These are phyloP conservation scores for Syritta pipiens DNA, from an alignment of 2,888 invertebrate species.

Conservation along the genomic window DNA sequence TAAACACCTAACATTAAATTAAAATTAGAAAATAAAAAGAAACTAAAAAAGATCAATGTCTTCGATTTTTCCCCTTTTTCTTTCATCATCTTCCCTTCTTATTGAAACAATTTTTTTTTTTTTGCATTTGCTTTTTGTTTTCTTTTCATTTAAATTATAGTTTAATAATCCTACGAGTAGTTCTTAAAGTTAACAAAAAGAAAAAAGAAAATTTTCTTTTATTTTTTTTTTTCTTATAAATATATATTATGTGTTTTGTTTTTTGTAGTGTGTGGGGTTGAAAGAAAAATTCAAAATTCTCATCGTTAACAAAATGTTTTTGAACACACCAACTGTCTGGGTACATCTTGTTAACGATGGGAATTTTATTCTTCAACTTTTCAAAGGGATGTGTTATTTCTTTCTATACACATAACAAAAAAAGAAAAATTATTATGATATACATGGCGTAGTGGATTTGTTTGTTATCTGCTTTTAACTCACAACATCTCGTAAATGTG, in stretches of 20 bases:
- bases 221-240: not conserved
- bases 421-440: conserved; percentile 57
- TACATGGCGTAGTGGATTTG: conserved; percentile 63
- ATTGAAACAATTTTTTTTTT: conserved; percentile 60
- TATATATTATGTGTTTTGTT: conserved; percentile 6
- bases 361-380: conserved; percentile 52
- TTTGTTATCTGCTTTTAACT: conserved; percentile 69
- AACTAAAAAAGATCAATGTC: conserved; percentile 66
- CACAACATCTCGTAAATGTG: conserved; percentile 53
- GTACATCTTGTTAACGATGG: conserved; percentile 48
- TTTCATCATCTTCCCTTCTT: conserved; percentile 34
- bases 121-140: conserved; percentile 30
- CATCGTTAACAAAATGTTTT: not conserved
- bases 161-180: conserved; percentile 66
- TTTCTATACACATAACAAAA: conserved; percentile 35
- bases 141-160: conserved; percentile 48
- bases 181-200: conserved; percentile 56
- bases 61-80: conserved; percentile 32
- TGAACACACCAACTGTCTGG: not conserved
- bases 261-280: conserved; percentile 31
- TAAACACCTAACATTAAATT: conserved; percentile 62
- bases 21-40: conserved; percentile 27
- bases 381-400: not conserved
- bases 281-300: conserved; percentile 3
- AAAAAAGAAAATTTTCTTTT: conserved; percentile 42